phyloP scores from a whole-genome alignment of 2,113 vertebrate species.

The Capreolus pygargus region DNA sequence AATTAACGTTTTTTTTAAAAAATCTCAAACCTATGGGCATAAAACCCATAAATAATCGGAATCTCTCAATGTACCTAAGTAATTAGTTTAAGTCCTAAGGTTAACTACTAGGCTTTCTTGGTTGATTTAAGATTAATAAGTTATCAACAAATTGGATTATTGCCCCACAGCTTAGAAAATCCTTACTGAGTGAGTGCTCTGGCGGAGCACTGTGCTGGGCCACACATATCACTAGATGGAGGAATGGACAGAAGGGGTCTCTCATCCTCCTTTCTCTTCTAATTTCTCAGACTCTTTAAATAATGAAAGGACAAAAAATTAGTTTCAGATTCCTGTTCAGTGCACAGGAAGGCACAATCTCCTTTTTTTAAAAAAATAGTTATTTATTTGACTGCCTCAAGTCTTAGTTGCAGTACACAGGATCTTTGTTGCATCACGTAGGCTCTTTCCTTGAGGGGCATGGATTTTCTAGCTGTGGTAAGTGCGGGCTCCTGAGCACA shows the following conservation, averaged over 20 bases:
- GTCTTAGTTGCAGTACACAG: neutral
- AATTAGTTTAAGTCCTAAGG: neutral
- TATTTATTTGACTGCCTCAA: neutral
- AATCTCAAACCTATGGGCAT: neutral
- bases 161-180: neutral
- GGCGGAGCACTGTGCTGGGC: neutral
- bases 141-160: neutral
- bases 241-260: neutral
- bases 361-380: neutral
- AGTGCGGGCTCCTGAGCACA: neutral
- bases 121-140: neutral
- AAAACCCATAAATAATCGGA: neutral
- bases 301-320: neutral
- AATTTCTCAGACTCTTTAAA: neutral
- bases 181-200: neutral
- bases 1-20: neutral
- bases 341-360: neutral
- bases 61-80: neutral
- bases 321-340: neutral
- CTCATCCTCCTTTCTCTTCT: neutral
- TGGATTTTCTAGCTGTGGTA: neutral
- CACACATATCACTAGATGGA: neutral
- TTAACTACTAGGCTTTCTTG: neutral
- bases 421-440: neutral
- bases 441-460: neutral